These are phyloP conservation scores for Cerceris ruficornis DNA, from an alignment of 2,888 invertebrate species.

Conservation along the genomic window DNA sequence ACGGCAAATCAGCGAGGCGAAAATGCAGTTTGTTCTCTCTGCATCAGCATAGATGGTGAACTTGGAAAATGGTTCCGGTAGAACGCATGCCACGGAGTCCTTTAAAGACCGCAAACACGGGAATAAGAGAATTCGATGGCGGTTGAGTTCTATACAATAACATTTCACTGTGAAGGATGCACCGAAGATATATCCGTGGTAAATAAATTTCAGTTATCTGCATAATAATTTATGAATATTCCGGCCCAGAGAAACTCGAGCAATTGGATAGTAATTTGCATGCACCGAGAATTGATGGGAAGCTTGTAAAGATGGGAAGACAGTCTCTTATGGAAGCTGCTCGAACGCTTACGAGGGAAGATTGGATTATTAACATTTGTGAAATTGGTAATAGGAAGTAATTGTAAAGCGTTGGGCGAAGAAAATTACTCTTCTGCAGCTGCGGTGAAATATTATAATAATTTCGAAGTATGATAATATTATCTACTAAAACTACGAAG, in stretches of 20 bases:
- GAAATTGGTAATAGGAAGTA: too few species aligned
- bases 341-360: too few species aligned
- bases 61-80: constrained; percentile 54
- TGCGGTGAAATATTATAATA: too few species aligned
- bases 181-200: not conserved
- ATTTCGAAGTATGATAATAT: too few species aligned
- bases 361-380: too few species aligned
- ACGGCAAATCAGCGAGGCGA: constrained; percentile 46
- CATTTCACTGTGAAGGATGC: not conserved
- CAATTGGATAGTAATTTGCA: not conserved
- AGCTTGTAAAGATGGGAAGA: not conserved
- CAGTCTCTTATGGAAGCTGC: not conserved
- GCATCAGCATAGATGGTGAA: constrained; percentile 41
- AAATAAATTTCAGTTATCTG: constrained; percentile 24
- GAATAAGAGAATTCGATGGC: constrained; percentile 25
- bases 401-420: too few species aligned
- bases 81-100: constrained; percentile 19
- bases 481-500: too few species aligned
- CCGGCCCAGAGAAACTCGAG: not conserved
- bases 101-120: not conserved
- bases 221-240: not conserved
- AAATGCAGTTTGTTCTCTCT: constrained; percentile 62
- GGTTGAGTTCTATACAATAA: constrained; percentile 31
- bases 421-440: too few species aligned
- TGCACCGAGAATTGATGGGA: not conserved